Evolutionary conservation across 1,140 invertebrate species (phyloP), one percentile per base, ranked within the genome.

Genomic region (Tribolium madens): DNA sequence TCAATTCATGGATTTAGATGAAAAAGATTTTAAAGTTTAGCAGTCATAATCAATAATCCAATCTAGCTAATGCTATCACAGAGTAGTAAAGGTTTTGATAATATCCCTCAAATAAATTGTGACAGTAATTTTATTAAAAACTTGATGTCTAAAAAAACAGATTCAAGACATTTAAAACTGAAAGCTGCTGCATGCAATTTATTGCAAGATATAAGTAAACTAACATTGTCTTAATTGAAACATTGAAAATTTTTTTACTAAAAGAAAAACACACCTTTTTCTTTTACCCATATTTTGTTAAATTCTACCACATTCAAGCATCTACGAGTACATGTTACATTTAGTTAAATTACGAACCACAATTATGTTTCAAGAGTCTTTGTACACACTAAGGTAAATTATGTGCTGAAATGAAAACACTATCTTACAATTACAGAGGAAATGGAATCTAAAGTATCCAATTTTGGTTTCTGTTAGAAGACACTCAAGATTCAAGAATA

Each of bases 331-430:
- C 13, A 12, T 26, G 26, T 12, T n/a, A 31, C 36, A 14, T 64
- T 64, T 33, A 64, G 12, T 13, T 12, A 64, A 31, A 26, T 26
- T 64, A 26, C 21, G 57, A 64, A 7, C 21, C 57, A 64, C 18
- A 64, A 33, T 64, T 64, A 64, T 33, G 57, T 33, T 26, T 64
- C 57, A 64, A 64, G 18, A 13, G 57, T 42, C 57, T 64, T 64
- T 64, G 57, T 64, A 26, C 26, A 64, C 57, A 12, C 21, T 64
- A 12, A 14, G 14, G 57, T 64, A 64, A 64, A 64, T 18, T 57
- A 18, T 57, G 17, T 4, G 15, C 50, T 13, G 21, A 64, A 64
- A 64, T 64, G 57, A 26, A 64, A 64, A 64, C 57, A 64, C 6
- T 64, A 64, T 64, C 57, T 64, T 33, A 64, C 57, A 26, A 26